Evolutionary conservation across 2,113 vertebrate species (phyloP).

Genomic region (Tamias sibiricus): DNA sequence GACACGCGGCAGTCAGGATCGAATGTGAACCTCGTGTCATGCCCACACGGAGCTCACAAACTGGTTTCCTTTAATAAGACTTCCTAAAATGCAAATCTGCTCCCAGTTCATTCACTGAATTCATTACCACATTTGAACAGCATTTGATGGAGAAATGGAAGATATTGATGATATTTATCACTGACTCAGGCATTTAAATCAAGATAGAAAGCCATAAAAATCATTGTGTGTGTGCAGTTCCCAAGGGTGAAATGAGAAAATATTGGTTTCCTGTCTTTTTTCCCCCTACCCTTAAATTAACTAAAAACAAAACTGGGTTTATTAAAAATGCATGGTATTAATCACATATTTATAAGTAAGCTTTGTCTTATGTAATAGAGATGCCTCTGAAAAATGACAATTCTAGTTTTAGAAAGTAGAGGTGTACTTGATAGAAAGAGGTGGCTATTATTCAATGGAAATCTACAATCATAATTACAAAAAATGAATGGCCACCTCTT

Average conservation of each 20-base stretch:
- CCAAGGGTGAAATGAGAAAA: constrained; percentile 24
- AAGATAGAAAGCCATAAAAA: constrained; percentile 26
- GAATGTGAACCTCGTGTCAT: background rate
- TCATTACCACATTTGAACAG: constrained; percentile 54
- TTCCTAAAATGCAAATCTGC: constrained; percentile 58
- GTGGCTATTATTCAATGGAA: background rate
- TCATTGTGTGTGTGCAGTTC: background rate
- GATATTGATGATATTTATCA: constrained; percentile 64
- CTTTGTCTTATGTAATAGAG: constrained; percentile 41
- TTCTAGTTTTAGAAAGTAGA: constrained; percentile 17
- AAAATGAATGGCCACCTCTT: background rate
- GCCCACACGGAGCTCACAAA: background rate
- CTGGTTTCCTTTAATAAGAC: constrained; percentile 57
- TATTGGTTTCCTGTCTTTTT: constrained; percentile 28
- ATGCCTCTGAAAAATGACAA: constrained; percentile 23
- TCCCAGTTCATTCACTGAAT: constrained; percentile 61
- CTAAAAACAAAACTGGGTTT: constrained; percentile 46
- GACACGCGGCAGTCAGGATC: background rate
- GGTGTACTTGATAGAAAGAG: background rate
- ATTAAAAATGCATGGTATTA: constrained; percentile 63
- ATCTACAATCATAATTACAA: background rate
- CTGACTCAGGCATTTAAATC: constrained; percentile 23
- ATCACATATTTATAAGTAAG: constrained; percentile 37
- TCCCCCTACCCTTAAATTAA: background rate
- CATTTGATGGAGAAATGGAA: background rate